A percentile compares a stretch with the other conserved stretches of the same genome.
phyloP scores from a whole-genome alignment of 2,113 vertebrate species.

The Sardina pilchardus region DNA sequence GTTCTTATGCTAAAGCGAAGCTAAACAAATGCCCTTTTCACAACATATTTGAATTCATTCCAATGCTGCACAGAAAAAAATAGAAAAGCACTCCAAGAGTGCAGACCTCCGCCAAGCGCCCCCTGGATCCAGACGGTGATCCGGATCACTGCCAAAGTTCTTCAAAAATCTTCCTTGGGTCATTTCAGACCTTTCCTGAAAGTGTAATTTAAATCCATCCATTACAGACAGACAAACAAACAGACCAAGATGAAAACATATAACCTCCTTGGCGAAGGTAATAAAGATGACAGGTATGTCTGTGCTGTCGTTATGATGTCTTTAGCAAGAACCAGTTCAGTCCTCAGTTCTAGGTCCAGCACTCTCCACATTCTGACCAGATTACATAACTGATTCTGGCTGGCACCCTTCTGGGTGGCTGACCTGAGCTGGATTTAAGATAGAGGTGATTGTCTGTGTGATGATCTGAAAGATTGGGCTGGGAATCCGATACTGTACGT shows the following conservation, averaged over 20 bases:
- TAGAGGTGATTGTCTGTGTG: neutral
- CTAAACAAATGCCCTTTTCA: neutral
- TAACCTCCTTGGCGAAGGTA: no score
- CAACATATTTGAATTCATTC: neutral
- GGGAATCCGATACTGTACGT: neutral
- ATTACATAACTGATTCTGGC: neutral
- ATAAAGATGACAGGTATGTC: neutral
- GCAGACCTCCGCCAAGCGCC: no score
- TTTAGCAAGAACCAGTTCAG: no score
- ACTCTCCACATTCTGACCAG: neutral
- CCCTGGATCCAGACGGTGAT: no score
- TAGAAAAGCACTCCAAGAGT: no score
- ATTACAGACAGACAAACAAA: no score
- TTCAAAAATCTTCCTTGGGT: no score
- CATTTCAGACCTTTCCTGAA: no score
- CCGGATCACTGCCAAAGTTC: no score
- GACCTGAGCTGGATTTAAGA: neutral
- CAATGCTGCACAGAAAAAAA: neutral
- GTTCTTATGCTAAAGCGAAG: no score
- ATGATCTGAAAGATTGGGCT: neutral
- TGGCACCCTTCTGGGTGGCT: neutral
- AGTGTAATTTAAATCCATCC: no score
- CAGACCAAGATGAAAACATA: no score
- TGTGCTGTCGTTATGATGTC: neutral
- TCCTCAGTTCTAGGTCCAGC: neutral